Evolutionary conservation across 2,113 vertebrate species (phyloP).

Genomic region (Sciurus niger): DNA sequence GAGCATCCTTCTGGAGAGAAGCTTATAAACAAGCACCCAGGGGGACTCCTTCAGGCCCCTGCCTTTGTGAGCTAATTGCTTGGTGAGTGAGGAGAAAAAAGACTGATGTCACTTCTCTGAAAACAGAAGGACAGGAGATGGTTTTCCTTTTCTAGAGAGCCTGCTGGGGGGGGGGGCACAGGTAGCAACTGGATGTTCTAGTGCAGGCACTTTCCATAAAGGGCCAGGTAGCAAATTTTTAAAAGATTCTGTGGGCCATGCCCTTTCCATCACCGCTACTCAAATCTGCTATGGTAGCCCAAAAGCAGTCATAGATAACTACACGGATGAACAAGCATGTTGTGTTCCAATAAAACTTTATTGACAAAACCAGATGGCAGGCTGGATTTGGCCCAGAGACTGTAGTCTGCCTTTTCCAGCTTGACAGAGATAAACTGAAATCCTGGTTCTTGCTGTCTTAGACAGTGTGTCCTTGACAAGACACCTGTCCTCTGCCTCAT

Average conservation of each 20-base stretch:
- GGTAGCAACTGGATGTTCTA: background rate
- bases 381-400: background rate
- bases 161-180: rapidly evolving
- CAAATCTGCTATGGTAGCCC: rapidly evolving
- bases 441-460: background rate
- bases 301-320: background rate
- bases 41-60: constrained; percentile 40
- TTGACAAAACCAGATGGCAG: background rate
- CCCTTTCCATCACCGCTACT: background rate
- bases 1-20: background rate
- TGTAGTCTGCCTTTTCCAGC: background rate
- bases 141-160: background rate
- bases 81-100: background rate
- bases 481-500: background rate
- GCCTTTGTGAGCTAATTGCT: constrained; percentile 54
- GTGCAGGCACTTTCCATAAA: background rate
- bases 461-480: background rate
- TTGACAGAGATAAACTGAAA: background rate
- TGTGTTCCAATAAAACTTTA: constrained; percentile 57
- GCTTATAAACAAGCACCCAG: constrained; percentile 34
- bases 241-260: background rate
- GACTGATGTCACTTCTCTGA: constrained; percentile 34
- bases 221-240: too few relatives aligned
- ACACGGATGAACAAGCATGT: background rate
- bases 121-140: constrained; percentile 24